Evolutionary conservation across 2,797 vertebrate species (phyloP).

Genomic region (Rhyacichthys aspro): DNA sequence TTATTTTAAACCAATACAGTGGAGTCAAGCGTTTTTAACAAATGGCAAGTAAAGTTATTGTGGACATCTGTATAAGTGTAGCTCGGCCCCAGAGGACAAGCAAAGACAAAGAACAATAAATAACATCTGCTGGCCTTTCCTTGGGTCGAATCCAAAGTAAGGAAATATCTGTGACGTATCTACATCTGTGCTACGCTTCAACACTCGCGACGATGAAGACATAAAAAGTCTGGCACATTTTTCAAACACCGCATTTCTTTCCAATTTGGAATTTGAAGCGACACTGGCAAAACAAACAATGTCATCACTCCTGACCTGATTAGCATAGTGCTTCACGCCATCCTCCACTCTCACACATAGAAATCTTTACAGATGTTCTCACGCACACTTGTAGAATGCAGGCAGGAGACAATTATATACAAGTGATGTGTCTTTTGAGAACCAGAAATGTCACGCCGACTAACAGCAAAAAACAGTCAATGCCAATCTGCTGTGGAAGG

Average conservation of each 20-base stretch:
- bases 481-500: conserved; percentile 52
- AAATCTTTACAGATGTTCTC: conserved; percentile 67
- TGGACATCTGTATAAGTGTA: conserved; percentile 76
- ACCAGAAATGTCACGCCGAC: conserved; percentile 57
- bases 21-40: conserved; percentile 27
- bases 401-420: conserved; percentile 60
- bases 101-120: conserved; percentile 79
- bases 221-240: conserved; percentile 53
- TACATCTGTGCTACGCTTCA: conserved; percentile 56
- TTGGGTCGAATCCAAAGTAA: conserved; percentile 66
- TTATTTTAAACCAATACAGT: conserved; percentile 10
- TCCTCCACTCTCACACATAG: conserved; percentile 41
- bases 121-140: conserved; percentile 76
- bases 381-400: conserved; percentile 75
- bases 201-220: conserved; percentile 58
- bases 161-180: conserved; percentile 71
- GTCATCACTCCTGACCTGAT: conserved; percentile 69
- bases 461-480: conserved; percentile 44
- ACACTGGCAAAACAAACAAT: conserved; percentile 73
- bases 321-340: conserved; percentile 65
- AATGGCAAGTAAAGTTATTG: conserved; percentile 64
- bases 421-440: conserved; percentile 65
- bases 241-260: conserved; percentile 41
- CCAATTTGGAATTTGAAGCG: conserved; percentile 61
- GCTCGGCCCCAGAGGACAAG: conserved; percentile 62